These are phyloP conservation scores for Spheniscus mendiculus DNA, from an alignment of 2,113 vertebrate genomes.

Conservation along the genomic window DNA sequence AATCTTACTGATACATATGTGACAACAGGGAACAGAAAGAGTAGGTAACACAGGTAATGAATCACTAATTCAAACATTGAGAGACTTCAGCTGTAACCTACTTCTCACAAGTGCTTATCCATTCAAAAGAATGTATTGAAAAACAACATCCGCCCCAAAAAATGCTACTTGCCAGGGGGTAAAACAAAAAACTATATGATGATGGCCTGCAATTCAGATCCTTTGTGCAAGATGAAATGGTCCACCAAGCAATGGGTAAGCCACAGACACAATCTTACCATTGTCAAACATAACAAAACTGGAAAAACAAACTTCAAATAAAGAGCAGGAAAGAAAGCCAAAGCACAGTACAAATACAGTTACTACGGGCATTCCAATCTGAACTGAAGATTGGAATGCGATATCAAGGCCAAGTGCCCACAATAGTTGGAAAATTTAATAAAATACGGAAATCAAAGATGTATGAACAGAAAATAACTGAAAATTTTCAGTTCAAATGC, in stretches of 20 bases:
- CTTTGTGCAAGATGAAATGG: slow-evolving; percentile 58
- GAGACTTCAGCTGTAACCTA: background rate
- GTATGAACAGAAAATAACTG: background rate
- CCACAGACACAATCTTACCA: background rate
- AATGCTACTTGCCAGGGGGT: background rate
- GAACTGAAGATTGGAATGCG: background rate
- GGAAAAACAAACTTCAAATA: background rate
- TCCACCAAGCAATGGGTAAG: background rate
- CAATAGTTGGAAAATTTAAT: background rate
- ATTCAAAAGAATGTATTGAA: background rate
- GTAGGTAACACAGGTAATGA: background rate
- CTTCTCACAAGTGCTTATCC: background rate
- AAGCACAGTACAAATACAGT: background rate
- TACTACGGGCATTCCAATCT: background rate
- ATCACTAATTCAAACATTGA: background rate
- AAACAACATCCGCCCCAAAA: background rate
- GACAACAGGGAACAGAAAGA: background rate
- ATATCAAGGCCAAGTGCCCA: background rate
- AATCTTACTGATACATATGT: background rate
- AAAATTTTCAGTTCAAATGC: background rate
- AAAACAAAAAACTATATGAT: background rate
- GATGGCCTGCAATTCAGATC: slow-evolving; percentile 42
- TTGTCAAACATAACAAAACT: background rate
- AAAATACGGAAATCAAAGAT: background rate
- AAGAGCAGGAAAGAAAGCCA: slow-evolving; percentile 1